phyloP scores from a whole-genome alignment of 2,113 vertebrate species.

The Xiphophorus couchianus region DNA sequence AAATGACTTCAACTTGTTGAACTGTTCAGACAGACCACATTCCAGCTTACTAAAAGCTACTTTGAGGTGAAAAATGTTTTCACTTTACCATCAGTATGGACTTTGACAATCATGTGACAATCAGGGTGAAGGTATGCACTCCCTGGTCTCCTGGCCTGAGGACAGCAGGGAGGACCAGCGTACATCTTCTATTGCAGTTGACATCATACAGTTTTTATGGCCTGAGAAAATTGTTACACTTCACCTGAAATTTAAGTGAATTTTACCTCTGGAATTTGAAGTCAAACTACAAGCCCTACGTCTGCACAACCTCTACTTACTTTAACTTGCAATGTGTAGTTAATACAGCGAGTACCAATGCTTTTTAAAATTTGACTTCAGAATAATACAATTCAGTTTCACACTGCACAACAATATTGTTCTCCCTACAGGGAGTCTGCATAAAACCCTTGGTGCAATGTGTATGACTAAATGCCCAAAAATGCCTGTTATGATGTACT shows the following conservation, averaged over 20 bases:
- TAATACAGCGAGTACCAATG: background rate
- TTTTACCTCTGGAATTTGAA: background rate
- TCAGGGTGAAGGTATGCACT: conserved; percentile 4
- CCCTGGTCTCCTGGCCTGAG: background rate
- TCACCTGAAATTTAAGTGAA: background rate
- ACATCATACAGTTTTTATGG: background rate
- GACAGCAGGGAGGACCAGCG: conserved; percentile 22
- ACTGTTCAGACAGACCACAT: conserved; percentile 27
- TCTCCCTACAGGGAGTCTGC: background rate
- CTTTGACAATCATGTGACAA: background rate
- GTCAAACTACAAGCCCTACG: too few species aligned
- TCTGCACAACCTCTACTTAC: background rate
- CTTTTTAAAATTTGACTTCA: background rate
- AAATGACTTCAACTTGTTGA: conserved; percentile 8
- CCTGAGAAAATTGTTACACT: background rate
- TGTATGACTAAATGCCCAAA: background rate
- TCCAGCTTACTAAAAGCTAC: conserved; percentile 28
- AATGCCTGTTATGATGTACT: background rate
- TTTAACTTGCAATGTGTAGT: background rate
- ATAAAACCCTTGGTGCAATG: background rate
- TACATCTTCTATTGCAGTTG: background rate
- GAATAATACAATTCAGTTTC: background rate
- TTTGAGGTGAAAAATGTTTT: conserved; percentile 22
- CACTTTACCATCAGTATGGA: conserved; percentile 6
- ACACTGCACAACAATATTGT: background rate